These are phyloP conservation scores for Digitonthophagus gazella DNA, from an alignment of 2,888 invertebrate genomes.

Conservation along the genomic window DNA sequence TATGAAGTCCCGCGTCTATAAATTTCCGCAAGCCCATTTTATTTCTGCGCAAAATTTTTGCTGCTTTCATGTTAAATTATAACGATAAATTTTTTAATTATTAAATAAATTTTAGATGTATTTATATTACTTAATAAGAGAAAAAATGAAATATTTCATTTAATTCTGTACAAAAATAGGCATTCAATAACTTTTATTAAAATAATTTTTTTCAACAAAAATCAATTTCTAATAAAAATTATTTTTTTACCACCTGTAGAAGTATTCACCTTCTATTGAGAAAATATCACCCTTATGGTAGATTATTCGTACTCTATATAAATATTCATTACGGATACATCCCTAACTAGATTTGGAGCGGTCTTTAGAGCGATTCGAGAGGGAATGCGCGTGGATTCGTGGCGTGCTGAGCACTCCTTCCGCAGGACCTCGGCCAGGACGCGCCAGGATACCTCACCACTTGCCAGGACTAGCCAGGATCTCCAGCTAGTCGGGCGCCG, in stretches of 20 bases:
- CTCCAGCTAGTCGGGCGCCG: constrained; percentile 22
- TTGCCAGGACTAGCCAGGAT: constrained; percentile 5
- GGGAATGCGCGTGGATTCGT: background rate
- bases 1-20: background rate
- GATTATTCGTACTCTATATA: constrained; percentile 30
- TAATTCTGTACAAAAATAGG: too few species aligned
- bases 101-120: too few species aligned
- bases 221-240: background rate
- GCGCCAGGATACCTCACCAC: too few species aligned
- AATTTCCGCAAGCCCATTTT: background rate
- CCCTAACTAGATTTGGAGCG: constrained; percentile 30
- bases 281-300: constrained; percentile 1
- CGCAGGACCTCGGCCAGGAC: constrained; percentile 17
- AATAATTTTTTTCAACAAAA: background rate
- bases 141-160: too few species aligned
- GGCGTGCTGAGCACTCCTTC: constrained; percentile 1
- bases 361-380: constrained; percentile 23
- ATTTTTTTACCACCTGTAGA: background rate
- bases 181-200: too few species aligned
- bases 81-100: too few species aligned
- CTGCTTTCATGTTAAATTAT: too few species aligned
- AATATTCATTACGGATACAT: constrained; percentile 37
- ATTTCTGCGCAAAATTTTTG: too few species aligned
- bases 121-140: too few species aligned
- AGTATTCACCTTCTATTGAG: background rate